Conservation (phyloP, 2,113 vertebrate species). For the Octodon degus region DNA sequence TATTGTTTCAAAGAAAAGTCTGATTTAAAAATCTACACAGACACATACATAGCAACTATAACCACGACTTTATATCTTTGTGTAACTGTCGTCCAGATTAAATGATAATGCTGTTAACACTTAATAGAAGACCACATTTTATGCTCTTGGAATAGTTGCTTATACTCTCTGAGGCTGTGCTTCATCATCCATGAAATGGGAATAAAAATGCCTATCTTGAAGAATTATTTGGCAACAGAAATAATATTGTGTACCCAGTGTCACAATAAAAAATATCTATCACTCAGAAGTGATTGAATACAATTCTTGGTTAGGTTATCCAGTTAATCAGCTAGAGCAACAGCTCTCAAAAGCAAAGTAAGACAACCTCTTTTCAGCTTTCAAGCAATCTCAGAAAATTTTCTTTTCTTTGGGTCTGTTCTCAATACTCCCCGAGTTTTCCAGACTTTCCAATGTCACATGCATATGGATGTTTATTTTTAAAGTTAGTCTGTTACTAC, state of each 20-base stretch:
- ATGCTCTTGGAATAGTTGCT: not conserved
- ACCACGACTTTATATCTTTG: not conserved
- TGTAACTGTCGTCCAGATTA: not conserved
- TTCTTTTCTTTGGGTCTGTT: not conserved
- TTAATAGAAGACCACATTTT: constrained; percentile 3
- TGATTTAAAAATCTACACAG: not conserved
- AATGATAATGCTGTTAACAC: not conserved
- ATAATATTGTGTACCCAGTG: not conserved
- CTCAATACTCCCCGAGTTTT: not conserved
- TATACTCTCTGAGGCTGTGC: not conserved
- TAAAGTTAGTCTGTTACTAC: not conserved
- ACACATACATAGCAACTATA: not conserved
- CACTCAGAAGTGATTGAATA: not conserved
- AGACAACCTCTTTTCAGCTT: not conserved
- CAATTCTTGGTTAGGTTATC: not conserved
- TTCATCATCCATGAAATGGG: constrained; percentile 48
- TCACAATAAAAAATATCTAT: not conserved
- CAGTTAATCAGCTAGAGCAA: not conserved
- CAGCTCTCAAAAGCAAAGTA: not conserved
- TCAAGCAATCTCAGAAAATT: not conserved
- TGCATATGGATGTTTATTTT: not conserved
- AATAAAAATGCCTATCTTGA: constrained; percentile 29
- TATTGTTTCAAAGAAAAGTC: constrained; percentile 56
- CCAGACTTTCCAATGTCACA: not conserved
- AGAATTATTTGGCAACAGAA: constrained; percentile 33